phyloP scores from a whole-genome alignment of 2,113 vertebrate species.

The Aptenodytes forsteri region DNA sequence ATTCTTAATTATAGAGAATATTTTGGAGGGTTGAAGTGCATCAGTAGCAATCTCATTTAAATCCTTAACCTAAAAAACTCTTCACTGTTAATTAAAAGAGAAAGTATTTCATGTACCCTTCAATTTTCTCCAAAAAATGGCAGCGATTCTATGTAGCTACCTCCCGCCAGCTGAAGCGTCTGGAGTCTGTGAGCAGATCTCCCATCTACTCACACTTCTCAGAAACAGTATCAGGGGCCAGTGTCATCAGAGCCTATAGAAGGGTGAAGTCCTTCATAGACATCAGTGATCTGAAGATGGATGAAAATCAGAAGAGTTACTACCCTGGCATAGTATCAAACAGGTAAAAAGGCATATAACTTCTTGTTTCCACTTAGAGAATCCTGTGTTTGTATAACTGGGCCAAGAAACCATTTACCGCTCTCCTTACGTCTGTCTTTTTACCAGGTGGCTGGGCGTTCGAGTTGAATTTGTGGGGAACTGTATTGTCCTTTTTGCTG shows the following conservation, averaged over 20 bases:
- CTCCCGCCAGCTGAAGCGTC: slow-evolving; percentile 92
- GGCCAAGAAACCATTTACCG: neutral
- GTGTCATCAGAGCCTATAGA: slow-evolving; percentile 90
- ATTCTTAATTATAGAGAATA: neutral
- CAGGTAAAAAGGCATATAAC: slow-evolving; percentile 73
- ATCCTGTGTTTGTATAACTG: neutral
- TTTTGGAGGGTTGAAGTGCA: neutral
- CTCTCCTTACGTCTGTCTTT: neutral
- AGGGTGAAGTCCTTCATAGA: slow-evolving; percentile 81
- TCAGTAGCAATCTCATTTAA: neutral
- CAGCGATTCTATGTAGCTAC: slow-evolving; percentile 97
- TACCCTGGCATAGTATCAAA: slow-evolving; percentile 90
- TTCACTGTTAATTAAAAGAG: neutral
- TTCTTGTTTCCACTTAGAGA: neutral
- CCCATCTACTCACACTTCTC: slow-evolving; percentile 98
- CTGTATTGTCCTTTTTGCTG: slow-evolving; percentile 92
- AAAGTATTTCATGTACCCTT: neutral
- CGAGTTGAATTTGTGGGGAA: slow-evolving; percentile 93
- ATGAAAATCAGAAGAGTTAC: slow-evolving; percentile 90
- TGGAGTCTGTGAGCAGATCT: slow-evolving; percentile 95
- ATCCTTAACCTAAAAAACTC: neutral
- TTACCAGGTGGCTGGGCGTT: slow-evolving; percentile 89
- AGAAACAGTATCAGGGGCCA: slow-evolving; percentile 89
- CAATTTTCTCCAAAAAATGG: neutral
- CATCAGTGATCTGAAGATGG: slow-evolving; percentile 84